Base-by-base conservation (phyloP, 2,113 vertebrate genomes). In the Dipodomys stephensi region DNA sequence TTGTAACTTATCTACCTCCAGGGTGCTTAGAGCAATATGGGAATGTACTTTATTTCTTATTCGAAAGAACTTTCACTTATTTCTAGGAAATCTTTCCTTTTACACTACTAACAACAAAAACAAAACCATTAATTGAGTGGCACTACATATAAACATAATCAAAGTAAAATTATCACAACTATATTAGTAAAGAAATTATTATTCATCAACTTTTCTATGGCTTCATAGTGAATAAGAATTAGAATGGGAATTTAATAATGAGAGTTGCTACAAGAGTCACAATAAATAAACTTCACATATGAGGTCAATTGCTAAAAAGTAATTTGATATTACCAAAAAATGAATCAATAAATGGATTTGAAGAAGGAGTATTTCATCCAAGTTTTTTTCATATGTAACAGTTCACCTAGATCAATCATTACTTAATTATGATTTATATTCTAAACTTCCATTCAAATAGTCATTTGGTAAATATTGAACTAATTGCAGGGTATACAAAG, bases 1-100 rank as follows among this genome's bases (percentile, higher is more conserved):
- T 96, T 95, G 92, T 92, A 95, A 95, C 74, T 95, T 95, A 96
- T 88, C 96, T 96, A 94, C 91, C 96, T 95, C 96, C 69, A 88
- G 95, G 96, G 95, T 96, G 82, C 88, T 93, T 68, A 80, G 78
- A 83, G 74, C 74, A 88, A 12, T 73, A 27, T 83, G 89, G 87
- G 27, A 44, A 16, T n/a, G 39, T 85, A 46, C 79, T 92, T 95
- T 90, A 73, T 85, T 93, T 95, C 65, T 91, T 96, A 94, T 76
- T 89, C 84, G 76, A 93, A 96, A 86, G 67, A 87, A 74, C 44
- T 88, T 93, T 93, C 85, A 78, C 67, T 44, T 73, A 93, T 82
- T 95, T 96, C 90, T 93, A 35, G 88, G 78, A 92, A 12, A 90
- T 67, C 85, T 64, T 95, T 93, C 49, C 69, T 95, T 92, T 89